Conservation (phyloP, 2,888 invertebrate genomes). For the Stenchaetothrips biformis region DNA sequence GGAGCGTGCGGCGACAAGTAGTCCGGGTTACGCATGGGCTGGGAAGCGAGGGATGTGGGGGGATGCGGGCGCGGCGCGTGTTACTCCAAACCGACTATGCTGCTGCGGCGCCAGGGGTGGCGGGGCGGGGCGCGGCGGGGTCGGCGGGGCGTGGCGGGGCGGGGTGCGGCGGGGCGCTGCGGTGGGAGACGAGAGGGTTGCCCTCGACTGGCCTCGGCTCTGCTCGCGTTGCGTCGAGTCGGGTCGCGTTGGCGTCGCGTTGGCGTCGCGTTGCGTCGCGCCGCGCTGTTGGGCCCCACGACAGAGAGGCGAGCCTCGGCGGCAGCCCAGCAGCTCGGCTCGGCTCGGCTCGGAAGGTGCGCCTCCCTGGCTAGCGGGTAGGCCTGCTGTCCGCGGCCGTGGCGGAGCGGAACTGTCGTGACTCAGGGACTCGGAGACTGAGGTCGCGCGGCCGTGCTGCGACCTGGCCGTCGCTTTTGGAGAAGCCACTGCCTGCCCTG, state of each 20-base stretch:
- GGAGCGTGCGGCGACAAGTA: neutral
- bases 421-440: neutral
- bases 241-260: neutral
- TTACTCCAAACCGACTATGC: neutral
- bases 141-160: neutral
- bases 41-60: neutral
- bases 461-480: no score
- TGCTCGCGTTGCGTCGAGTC: neutral
- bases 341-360: neutral
- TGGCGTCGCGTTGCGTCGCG: slow-evolving; percentile 21
- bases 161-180: slow-evolving; percentile 2
- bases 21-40: neutral
- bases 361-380: neutral
- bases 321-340: neutral
- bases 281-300: no score
- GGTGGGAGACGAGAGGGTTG: neutral
- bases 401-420: neutral
- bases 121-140: neutral
- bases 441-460: no score
- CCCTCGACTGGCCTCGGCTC: neutral
- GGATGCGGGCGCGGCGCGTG: neutral
- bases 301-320: neutral
- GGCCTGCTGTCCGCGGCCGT: neutral
- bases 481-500: neutral
- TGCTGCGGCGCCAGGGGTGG: neutral